Percentiles rank a stretch among this genome's conserved stretches.
These are phyloP conservation scores for Saccostrea glomerata DNA, from an alignment of 1,140 invertebrate genomes.

Conservation along the genomic window DNA sequence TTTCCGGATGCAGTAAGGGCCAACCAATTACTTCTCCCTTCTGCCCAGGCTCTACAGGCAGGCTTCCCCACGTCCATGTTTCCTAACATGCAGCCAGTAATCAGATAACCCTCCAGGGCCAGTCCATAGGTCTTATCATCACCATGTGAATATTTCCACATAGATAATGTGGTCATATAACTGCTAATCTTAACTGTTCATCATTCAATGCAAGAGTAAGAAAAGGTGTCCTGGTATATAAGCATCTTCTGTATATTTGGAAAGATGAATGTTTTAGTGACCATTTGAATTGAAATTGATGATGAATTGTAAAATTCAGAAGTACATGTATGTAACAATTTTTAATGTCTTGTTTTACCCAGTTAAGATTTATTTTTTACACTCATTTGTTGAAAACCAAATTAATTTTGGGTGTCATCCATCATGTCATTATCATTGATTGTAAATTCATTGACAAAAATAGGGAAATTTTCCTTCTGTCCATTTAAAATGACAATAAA, in stretches of 20 bases:
- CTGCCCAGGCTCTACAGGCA: conserved; percentile 70
- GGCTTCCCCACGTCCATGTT: conserved; percentile 57
- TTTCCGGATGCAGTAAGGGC: conserved; percentile 85
- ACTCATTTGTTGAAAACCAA: background rate
- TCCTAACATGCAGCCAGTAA: conserved; percentile 50
- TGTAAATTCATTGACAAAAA: background rate
- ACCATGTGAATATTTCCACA: background rate
- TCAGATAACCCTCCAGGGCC: conserved; percentile 9
- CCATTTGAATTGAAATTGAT: background rate
- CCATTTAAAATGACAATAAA: no score
- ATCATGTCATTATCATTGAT: background rate
- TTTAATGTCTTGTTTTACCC: no score
- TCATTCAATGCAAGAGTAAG: background rate
- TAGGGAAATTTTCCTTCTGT: background rate
- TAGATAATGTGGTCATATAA: background rate
- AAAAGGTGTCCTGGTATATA: background rate
- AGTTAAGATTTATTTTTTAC: background rate
- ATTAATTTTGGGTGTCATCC: background rate
- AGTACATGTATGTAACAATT: background rate
- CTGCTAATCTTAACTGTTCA: background rate
- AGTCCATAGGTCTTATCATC: background rate
- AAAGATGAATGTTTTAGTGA: background rate
- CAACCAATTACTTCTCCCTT: conserved; percentile 75
- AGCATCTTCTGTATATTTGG: background rate
- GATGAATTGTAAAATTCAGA: background rate